A percentile compares a stretch with the other conserved stretches of the same genome.
Evolutionary conservation across 2,888 invertebrate genomes (phyloP).

Genomic region (Dendrolimus houi): DNA sequence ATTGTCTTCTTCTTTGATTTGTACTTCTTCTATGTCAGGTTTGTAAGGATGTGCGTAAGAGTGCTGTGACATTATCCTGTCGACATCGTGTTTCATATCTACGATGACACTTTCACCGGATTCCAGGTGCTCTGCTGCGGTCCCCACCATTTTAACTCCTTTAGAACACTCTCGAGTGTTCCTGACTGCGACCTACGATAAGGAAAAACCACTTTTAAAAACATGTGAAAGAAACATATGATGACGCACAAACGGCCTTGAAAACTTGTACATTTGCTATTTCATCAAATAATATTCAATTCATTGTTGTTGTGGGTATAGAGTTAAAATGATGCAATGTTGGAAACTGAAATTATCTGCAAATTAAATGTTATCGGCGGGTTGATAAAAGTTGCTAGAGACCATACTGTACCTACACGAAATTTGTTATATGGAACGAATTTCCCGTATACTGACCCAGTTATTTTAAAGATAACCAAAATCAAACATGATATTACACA

Average conservation of each 20-base stretch:
- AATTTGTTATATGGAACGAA: too few relatives aligned
- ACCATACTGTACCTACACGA: too few relatives aligned
- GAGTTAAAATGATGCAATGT: not conserved
- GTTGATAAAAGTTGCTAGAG: too few relatives aligned
- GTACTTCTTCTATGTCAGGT: constrained; percentile 34
- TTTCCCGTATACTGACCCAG: too few relatives aligned
- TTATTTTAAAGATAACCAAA: too few relatives aligned
- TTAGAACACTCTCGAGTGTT: constrained; percentile 53
- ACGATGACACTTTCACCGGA: constrained; percentile 79
- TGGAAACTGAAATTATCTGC: not conserved
- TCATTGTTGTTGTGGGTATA: too few relatives aligned
- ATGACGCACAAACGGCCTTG: not conserved
- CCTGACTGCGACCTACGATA: constrained; percentile 52
- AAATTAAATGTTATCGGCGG: not conserved
- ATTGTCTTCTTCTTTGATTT: constrained; percentile 45
- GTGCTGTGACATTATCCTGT: constrained; percentile 68
- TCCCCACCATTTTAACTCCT: constrained; percentile 89
- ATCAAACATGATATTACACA: too few relatives aligned
- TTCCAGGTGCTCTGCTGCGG: constrained; percentile 91
- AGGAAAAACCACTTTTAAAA: constrained; percentile 3
- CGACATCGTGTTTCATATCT: constrained; percentile 59
- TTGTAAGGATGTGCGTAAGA: constrained; percentile 70
- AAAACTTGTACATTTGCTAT: too few relatives aligned
- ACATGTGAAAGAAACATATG: not conserved
- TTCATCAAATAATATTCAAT: too few relatives aligned